Evolutionary conservation across 1,140 invertebrate genomes (phyloP), one percentile per base, ranked within the genome.

Genomic region (Acyrthosiphon pisum): DNA sequence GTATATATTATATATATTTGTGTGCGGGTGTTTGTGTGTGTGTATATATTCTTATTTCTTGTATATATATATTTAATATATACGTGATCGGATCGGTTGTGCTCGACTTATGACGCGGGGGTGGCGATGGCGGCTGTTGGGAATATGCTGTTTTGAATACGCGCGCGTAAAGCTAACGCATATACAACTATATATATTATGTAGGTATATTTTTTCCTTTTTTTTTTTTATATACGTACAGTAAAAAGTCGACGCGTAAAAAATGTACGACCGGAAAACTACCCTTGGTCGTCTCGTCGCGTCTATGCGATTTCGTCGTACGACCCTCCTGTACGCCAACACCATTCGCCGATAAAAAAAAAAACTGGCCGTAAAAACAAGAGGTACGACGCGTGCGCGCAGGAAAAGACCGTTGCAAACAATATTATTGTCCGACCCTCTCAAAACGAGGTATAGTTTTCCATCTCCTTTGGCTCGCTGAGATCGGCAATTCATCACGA

Each of bases 71-170:
- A 83, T 35, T 41, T 41, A 41, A 41, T 86, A 41, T 44, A 44
- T 44, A 30, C 84, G 84, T 87, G 84, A 87, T 87, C 84, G 84
- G 84, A 48, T 87, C 84, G 44, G 35, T 87, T n/a, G 44, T 46
- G 44, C 60, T 76, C 60, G 60, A 35, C 60, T 76, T 76, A 76
- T n/a, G 60, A n/a, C 8, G 30, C 9, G 60, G n/a, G 60, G 60
- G 11, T 76, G n/a, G 30, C 23, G 11, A 22, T 26, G 23, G 23
- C 23, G 84, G 44, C 84, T n/a, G 41, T 30, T 48, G 84, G 44
- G 41, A 46, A 37, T 46, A 46, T 37, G 44, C 26, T 37, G 84
- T 46, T 87, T 87, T 46, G 84, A 87, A 87, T 46, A 46, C 44
- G 35, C 84, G 11, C 44, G 84, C 30, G 30, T 46, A 44, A 35